These are phyloP conservation scores for Limnothrissa miodon DNA, from an alignment of 2,113 vertebrate species.

Conservation along the genomic window DNA sequence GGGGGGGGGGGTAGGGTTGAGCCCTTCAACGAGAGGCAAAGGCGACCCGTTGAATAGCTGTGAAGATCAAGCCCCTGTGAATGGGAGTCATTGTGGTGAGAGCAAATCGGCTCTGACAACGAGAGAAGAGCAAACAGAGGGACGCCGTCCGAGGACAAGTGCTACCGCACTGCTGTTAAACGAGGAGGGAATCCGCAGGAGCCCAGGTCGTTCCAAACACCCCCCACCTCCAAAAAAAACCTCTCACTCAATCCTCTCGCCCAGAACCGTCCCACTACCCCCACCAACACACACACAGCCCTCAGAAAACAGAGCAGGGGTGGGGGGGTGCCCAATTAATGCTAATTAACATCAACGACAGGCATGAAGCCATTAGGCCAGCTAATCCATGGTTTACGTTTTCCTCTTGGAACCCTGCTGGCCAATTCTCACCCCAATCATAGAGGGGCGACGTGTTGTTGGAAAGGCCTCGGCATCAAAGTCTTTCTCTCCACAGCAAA, in stretches of 20 bases:
- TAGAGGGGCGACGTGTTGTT: slow-evolving; percentile 70
- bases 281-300: not conserved
- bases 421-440: slow-evolving; percentile 62
- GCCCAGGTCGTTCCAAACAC: slow-evolving; percentile 12
- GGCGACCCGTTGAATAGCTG: slow-evolving; percentile 52
- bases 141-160: slow-evolving; percentile 48
- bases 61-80: slow-evolving; percentile 61
- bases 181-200: slow-evolving; percentile 24
- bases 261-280: not conserved
- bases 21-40: slow-evolving; percentile 49
- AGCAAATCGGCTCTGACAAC: slow-evolving; percentile 64
- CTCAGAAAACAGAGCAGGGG: not conserved
- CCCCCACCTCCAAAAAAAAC: not conserved
- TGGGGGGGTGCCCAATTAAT: slow-evolving; percentile 70
- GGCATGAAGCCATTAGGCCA: slow-evolving; percentile 68
- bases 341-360: slow-evolving; percentile 77
- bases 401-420: slow-evolving; percentile 71
- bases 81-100: slow-evolving; percentile 59
- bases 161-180: slow-evolving; percentile 44
- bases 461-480: slow-evolving; percentile 62
- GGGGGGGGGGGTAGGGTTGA: slow-evolving; percentile 34
- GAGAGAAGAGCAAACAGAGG: slow-evolving; percentile 60
- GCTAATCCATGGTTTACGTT: slow-evolving; percentile 77
- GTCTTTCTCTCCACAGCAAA: slow-evolving; percentile 55
- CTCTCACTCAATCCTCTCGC: slow-evolving; percentile 15